Evolutionary conservation across 2,888 invertebrate species (phyloP).

Genomic region (Drosophila differens): DNA sequence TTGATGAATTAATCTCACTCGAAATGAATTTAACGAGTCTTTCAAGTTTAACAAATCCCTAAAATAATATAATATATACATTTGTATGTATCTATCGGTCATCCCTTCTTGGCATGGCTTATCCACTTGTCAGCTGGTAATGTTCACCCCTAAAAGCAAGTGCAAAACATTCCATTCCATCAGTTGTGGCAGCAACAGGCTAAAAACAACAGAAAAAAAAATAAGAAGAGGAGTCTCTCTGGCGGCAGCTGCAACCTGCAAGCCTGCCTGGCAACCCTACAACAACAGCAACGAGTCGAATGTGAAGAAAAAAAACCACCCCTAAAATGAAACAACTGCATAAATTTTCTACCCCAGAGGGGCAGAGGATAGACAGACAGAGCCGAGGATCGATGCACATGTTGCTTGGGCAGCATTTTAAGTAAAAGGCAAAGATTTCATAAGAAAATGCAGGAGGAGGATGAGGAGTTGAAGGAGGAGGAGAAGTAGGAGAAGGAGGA

Average conservation of each 20-base stretch:
- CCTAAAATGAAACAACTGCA: constrained; percentile 74
- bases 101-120: constrained; percentile 39
- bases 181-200: constrained; percentile 48
- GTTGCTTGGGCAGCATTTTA: constrained; percentile 61
- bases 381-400: constrained; percentile 61
- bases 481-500: constrained; percentile 18
- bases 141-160: constrained; percentile 58
- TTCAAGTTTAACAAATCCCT: constrained; percentile 42
- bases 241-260: constrained; percentile 74
- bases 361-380: constrained; percentile 42
- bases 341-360: constrained; percentile 69
- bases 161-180: constrained; percentile 38
- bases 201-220: constrained; percentile 16
- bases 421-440: constrained; percentile 74
- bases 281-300: constrained; percentile 1
- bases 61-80: not conserved
- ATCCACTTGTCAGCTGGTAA: constrained; percentile 58
- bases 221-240: constrained; percentile 11
- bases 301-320: constrained; percentile 63
- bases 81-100: constrained; percentile 29
- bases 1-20: constrained; percentile 6
- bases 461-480: constrained; percentile 22
- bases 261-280: constrained; percentile 56
- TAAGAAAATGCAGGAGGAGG: constrained; percentile 51
- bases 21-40: not conserved